Evolutionary conservation across 2,888 invertebrate species (phyloP).

Genomic region (Daptonema setosum): DNA sequence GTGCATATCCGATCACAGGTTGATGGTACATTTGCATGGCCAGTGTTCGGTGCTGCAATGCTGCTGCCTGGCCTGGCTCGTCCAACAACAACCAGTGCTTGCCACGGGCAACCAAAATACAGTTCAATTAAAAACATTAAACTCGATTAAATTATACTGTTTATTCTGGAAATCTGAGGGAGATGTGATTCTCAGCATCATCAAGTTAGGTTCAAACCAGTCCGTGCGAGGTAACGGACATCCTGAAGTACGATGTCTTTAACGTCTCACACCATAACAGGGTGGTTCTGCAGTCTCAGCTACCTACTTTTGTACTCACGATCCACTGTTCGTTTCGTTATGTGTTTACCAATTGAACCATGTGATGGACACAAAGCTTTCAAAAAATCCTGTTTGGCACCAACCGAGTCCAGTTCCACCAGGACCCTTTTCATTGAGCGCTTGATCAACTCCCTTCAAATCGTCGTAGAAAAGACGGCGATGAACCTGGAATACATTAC

Average conservation of each 20-base stretch:
- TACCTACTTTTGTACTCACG: no score
- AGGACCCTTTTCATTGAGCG: constrained; percentile 54
- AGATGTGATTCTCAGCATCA: constrained; percentile 29
- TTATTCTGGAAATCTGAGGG: no score
- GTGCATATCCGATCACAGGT: constrained; percentile 21
- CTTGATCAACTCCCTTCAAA: constrained; percentile 72
- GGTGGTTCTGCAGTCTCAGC: no score
- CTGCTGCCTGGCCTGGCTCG: constrained; percentile 16
- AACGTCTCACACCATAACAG: no score
- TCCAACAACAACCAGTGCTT: constrained; percentile 19
- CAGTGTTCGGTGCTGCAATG: constrained; percentile 18
- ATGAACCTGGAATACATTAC: constrained; percentile 41
- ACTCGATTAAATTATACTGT: no score
- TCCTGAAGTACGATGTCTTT: no score
- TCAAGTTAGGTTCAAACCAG: constrained; percentile 63
- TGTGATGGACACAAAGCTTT: no score
- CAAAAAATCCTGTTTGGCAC: no score
- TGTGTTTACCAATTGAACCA: no score
- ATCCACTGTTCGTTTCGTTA: no score
- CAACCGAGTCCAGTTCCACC: constrained; percentile 30
- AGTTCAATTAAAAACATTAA: no score
- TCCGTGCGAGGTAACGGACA: no score
- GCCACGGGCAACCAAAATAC: constrained; percentile 30
- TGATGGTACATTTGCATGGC: constrained; percentile 21
- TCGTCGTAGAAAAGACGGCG: constrained; percentile 64